Evolutionary conservation across 2,113 vertebrate genomes (phyloP).

Genomic region (Syngnathus scovelli): DNA sequence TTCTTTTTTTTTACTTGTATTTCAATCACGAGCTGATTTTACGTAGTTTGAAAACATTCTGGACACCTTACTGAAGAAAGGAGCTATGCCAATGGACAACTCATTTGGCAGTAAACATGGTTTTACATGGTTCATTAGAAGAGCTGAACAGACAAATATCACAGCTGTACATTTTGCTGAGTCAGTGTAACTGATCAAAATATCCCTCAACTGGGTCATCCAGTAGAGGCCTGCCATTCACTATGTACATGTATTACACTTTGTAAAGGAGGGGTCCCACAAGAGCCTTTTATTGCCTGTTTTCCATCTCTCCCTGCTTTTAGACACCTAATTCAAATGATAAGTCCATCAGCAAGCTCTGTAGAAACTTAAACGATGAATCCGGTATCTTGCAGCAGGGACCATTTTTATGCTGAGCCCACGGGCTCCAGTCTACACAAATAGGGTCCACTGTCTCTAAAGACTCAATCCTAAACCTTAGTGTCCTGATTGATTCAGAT

Average conservation of each 20-base stretch:
- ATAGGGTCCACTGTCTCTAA: too few relatives aligned
- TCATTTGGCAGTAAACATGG: constrained; percentile 14
- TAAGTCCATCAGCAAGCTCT: too few relatives aligned
- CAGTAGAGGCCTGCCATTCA: constrained; percentile 35
- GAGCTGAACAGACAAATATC: constrained; percentile 18
- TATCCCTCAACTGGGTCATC: constrained; percentile 23
- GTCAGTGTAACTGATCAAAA: constrained; percentile 26
- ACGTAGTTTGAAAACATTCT: neutral
- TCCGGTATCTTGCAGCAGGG: too few relatives aligned
- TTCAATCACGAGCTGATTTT: constrained; percentile 4
- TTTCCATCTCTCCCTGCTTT: too few relatives aligned
- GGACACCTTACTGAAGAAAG: constrained; percentile 1
- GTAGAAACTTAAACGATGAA: too few relatives aligned
- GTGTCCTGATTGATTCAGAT: too few relatives aligned
- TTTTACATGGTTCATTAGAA: constrained; percentile 13
- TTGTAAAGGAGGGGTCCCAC: constrained; percentile 7
- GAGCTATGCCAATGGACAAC: neutral
- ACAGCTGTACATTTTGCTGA: constrained; percentile 38
- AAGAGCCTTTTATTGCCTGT: too few relatives aligned
- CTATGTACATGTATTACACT: constrained; percentile 23
- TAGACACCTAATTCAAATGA: too few relatives aligned
- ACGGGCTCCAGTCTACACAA: too few relatives aligned
- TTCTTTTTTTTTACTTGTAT: neutral
- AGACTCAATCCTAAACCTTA: too few relatives aligned
- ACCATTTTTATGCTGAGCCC: too few relatives aligned